phyloP scores from a whole-genome alignment of 2,888 invertebrate genomes.

The Sarcophaga caerulescens region DNA sequence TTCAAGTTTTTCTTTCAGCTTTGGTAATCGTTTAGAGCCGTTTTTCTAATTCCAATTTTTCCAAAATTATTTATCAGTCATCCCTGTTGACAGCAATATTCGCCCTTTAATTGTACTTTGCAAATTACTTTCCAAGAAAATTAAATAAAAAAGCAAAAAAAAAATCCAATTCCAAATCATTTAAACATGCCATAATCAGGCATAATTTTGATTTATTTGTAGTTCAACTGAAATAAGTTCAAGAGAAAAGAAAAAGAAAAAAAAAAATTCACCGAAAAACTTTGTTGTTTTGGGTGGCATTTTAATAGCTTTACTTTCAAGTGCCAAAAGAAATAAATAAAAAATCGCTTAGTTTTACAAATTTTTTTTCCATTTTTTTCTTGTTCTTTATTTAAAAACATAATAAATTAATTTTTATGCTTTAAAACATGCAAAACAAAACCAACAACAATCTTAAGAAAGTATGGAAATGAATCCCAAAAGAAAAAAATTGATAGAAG shows the following conservation, averaged over 20 bases:
- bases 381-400: no score
- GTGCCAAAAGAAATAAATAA: not conserved
- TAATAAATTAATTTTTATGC: not conserved
- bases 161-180: not conserved
- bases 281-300: not conserved
- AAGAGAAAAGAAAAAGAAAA: not conserved
- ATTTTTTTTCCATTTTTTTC: not conserved
- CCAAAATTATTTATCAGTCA: no score
- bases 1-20: no score
- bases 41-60: no score
- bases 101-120: no score
- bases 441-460: not conserved
- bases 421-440: no score
- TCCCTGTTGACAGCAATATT: no score
- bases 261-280: not conserved
- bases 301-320: not conserved
- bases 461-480: no score
- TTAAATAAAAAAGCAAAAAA: not conserved
- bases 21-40: no score
- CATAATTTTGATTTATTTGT: slow-evolving; percentile 33
- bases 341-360: not conserved
- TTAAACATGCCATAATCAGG: slow-evolving; percentile 32
- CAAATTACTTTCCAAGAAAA: no score
- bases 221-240: no score
- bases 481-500: not conserved